These are phyloP conservation scores for Blastobasis adustella DNA, from an alignment of 2,888 invertebrate species.

Conservation along the genomic window DNA sequence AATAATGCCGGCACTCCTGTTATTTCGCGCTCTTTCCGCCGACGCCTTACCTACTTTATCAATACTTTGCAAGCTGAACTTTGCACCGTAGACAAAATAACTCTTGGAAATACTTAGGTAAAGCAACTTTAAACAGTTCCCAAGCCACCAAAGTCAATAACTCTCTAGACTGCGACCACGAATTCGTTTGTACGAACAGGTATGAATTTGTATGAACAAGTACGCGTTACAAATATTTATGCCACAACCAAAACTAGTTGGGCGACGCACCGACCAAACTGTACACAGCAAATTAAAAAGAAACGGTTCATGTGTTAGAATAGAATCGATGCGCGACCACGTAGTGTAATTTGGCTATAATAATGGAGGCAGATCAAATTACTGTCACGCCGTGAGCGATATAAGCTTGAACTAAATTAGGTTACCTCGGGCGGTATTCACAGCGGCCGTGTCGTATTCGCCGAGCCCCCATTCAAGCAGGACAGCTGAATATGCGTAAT, in stretches of 20 bases:
- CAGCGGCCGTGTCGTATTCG: constrained; percentile 21
- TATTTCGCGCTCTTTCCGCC: constrained; percentile 47
- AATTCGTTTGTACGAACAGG: constrained; percentile 27
- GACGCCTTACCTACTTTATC: constrained; percentile 37
- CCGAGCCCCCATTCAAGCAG: constrained; percentile 17
- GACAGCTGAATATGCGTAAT: constrained; percentile 20
- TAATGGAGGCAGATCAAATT: constrained; percentile 53
- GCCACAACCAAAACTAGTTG: too few relatives aligned
- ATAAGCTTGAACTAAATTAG: constrained; percentile 47
- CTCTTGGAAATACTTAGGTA: constrained; percentile 16
- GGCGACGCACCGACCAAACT: too few relatives aligned
- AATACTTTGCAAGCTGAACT: constrained; percentile 43
- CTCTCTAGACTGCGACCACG: constrained; percentile 27
- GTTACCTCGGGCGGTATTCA: constrained; percentile 42
- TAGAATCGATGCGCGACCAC: too few relatives aligned
- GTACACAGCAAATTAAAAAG: too few relatives aligned
- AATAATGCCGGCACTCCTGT: constrained; percentile 37
- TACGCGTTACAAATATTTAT: too few relatives aligned
- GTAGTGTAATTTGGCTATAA: constrained; percentile 47
- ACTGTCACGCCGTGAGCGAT: constrained; percentile 45
- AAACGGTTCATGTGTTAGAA: too few relatives aligned
- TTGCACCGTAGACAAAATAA: constrained; percentile 42
- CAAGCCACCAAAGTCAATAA: too few relatives aligned
- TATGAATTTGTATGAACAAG: too few relatives aligned
- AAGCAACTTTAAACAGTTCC: too few relatives aligned